Percentiles rank a stretch among this genome's conserved stretches.
These are phyloP conservation scores for Yponomeuta sedellus DNA, from an alignment of 2,888 invertebrate species.

Conservation along the genomic window DNA sequence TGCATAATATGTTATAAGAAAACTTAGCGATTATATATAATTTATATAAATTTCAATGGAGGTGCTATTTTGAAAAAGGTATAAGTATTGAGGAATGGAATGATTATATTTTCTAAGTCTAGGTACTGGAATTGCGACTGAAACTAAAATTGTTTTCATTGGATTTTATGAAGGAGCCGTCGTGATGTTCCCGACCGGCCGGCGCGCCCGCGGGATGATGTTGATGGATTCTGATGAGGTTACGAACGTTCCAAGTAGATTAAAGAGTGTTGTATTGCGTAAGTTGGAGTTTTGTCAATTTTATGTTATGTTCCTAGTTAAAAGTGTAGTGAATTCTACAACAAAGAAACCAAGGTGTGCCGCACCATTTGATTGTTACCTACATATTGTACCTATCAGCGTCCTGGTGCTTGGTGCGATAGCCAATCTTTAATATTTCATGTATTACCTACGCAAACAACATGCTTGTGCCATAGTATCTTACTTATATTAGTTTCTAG, in stretches of 20 bases:
- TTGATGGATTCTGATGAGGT: not conserved
- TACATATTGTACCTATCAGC: slow-evolving; percentile 2
- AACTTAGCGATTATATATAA: slow-evolving; percentile 35
- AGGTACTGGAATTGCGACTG: not conserved
- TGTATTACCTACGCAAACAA: slow-evolving; percentile 6
- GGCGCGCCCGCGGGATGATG: not conserved
- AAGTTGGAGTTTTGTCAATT: slow-evolving; percentile 60
- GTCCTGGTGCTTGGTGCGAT: not conserved
- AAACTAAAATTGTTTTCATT: not conserved
- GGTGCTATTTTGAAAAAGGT: slow-evolving; percentile 69
- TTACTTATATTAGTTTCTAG: slow-evolving; percentile 6
- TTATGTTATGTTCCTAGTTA: slow-evolving; percentile 61
- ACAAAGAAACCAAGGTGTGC: slow-evolving; percentile 4
- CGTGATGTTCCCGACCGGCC: not conserved
- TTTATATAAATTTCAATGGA: slow-evolving; percentile 50
- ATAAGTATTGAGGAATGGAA: slow-evolving; percentile 29
- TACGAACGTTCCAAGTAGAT: slow-evolving; percentile 33
- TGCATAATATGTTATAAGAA: slow-evolving; percentile 31
- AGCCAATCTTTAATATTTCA: slow-evolving; percentile 5
- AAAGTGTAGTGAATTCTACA: slow-evolving; percentile 22
- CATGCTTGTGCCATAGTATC: slow-evolving; percentile 12
- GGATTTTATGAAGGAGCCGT: not conserved
- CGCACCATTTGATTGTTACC: slow-evolving; percentile 8
- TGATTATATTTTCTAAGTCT: not conserved
- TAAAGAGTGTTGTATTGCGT: slow-evolving; percentile 39